Conservation (phyloP, 2,113 vertebrate genomes). For the Nasalis larvatus region DNA sequence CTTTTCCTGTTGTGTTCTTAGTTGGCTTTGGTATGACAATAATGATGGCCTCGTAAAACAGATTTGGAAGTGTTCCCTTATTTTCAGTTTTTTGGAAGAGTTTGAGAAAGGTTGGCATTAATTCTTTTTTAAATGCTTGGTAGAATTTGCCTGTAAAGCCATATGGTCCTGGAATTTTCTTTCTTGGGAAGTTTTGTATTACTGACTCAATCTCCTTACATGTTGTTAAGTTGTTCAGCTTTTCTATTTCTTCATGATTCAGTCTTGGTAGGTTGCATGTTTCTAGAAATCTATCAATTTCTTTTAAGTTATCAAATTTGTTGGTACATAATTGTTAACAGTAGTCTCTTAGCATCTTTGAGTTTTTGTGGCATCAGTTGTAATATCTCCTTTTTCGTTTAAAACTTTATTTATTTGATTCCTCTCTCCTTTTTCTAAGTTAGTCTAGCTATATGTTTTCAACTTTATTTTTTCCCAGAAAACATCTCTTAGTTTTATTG, state of each 20-base stretch:
- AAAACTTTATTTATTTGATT: background rate
- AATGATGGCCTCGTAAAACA: background rate
- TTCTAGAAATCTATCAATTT: background rate
- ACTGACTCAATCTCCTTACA: background rate
- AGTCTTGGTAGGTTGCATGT: background rate
- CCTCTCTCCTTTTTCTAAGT: background rate
- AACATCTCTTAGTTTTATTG: background rate
- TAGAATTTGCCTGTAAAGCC: background rate
- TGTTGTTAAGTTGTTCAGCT: background rate
- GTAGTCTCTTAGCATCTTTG: background rate
- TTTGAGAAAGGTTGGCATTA: background rate
- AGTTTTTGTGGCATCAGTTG: background rate
- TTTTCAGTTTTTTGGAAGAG: slow-evolving; percentile 22
- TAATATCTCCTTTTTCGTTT: background rate
- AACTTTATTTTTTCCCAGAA: background rate
- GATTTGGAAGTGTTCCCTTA: background rate
- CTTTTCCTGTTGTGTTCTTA: background rate
- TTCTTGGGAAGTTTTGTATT: background rate
- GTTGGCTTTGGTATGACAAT: background rate
- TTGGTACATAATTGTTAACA: background rate
- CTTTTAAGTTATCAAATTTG: background rate
- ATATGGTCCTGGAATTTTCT: background rate
- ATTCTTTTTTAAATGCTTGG: background rate
- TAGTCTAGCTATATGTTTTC: background rate
- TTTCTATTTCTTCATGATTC: background rate